Evolutionary conservation across 2,888 invertebrate genomes (phyloP).

Genomic region (Sarcophaga rosellei): DNA sequence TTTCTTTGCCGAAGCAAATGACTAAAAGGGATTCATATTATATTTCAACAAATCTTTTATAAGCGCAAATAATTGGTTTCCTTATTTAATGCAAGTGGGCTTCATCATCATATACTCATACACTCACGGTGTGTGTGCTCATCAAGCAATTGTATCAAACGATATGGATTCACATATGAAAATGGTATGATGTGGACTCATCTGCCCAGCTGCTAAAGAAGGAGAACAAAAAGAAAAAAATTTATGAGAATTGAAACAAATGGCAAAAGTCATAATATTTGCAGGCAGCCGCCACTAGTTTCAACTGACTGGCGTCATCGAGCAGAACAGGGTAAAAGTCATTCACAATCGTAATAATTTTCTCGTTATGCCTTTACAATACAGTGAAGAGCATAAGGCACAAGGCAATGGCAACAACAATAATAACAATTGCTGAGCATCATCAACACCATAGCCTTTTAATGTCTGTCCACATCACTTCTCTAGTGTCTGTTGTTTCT

Average conservation of each 20-base stretch:
- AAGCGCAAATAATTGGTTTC: slow-evolving; percentile 80
- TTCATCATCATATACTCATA: slow-evolving; percentile 9
- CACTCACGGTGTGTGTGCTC: not conserved
- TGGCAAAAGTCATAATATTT: slow-evolving; percentile 64
- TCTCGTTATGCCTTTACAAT: not conserved
- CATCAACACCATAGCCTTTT: slow-evolving; percentile 56
- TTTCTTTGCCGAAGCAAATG: not conserved
- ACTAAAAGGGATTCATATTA: slow-evolving; percentile 55
- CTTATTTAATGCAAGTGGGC: slow-evolving; percentile 78
- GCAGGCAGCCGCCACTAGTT: slow-evolving; percentile 50
- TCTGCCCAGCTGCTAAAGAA: slow-evolving; percentile 41
- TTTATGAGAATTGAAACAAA: slow-evolving; percentile 51
- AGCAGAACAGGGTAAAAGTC: slow-evolving; percentile 50
- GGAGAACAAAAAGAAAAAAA: slow-evolving; percentile 42
- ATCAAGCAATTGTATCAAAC: slow-evolving; percentile 44
- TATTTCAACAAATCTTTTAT: slow-evolving; percentile 71
- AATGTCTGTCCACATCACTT: slow-evolving; percentile 15
- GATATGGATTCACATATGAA: not conserved
- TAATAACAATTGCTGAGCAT: slow-evolving; percentile 49
- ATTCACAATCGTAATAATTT: slow-evolving; percentile 47
- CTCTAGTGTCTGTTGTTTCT: slow-evolving; percentile 10
- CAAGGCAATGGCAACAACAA: slow-evolving; percentile 20
- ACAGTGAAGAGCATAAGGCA: not conserved
- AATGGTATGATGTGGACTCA: slow-evolving; percentile 7
- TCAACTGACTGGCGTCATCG: slow-evolving; percentile 42